A percentile compares a stretch with the other conserved stretches of the same genome.
Evolutionary conservation across 2,797 vertebrate species (phyloP).

Genomic region (Acrossocheilus fasciatus): DNA sequence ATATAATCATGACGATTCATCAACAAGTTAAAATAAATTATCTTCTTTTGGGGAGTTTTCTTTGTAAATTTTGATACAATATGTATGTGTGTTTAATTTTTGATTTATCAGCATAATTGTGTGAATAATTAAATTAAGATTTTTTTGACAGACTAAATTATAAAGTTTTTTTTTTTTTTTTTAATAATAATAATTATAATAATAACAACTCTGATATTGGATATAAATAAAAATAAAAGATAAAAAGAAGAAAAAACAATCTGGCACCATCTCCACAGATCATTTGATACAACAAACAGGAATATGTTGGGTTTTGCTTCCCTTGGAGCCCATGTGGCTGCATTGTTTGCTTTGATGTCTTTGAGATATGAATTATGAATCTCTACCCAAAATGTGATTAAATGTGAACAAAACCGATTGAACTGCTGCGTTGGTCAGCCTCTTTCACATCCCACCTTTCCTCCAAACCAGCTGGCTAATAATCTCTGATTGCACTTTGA

Average conservation of each 20-base stretch:
- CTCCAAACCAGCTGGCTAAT: slow-evolving; percentile 68
- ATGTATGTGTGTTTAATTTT: neutral
- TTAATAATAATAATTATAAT: neutral
- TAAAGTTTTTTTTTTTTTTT: neutral
- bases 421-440: slow-evolving; percentile 62
- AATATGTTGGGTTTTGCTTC: neutral
- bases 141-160: neutral
- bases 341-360: slow-evolving; percentile 74
- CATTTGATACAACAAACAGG: neutral
- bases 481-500: slow-evolving; percentile 76
- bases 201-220: neutral
- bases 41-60: neutral
- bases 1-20: neutral
- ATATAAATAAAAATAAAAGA: neutral
- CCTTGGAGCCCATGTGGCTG: neutral
- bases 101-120: neutral
- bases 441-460: slow-evolving; percentile 44
- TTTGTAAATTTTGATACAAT: neutral
- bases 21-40: neutral
- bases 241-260: neutral
- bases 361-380: slow-evolving; percentile 68
- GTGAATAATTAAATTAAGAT: neutral
- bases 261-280: neutral
- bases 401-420: slow-evolving; percentile 70
- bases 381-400: slow-evolving; percentile 67